phyloP scores from a whole-genome alignment of 2,797 vertebrate species.

The Leptodactylus fallax region DNA sequence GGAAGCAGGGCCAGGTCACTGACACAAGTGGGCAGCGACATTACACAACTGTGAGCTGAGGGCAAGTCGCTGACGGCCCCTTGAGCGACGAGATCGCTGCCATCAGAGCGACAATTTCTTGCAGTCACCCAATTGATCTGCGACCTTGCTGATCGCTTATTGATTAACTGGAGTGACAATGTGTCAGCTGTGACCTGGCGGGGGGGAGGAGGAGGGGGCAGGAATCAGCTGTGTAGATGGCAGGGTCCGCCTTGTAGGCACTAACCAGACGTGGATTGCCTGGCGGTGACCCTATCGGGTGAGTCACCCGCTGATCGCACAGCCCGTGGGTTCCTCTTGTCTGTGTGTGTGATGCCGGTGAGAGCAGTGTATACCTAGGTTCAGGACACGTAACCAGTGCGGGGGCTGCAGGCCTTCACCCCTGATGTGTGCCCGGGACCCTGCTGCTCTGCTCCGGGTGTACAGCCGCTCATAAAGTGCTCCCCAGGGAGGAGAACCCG shows the following conservation, averaged over 20 bases:
- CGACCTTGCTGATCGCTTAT: constrained; percentile 47
- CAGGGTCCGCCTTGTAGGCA: constrained; percentile 46
- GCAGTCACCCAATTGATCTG: background rate
- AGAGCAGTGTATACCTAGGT: constrained; percentile 75
- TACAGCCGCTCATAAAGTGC: background rate
- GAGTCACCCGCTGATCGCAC: constrained; percentile 39
- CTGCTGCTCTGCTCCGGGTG: constrained; percentile 24
- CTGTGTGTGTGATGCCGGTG: constrained; percentile 28
- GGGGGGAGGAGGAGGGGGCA: constrained; percentile 20
- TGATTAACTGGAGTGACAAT: constrained; percentile 53
- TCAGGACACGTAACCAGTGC: constrained; percentile 66
- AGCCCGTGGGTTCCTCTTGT: constrained; percentile 1
- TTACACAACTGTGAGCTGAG: constrained; percentile 5
- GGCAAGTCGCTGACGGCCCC: no score
- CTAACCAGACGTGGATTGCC: constrained; percentile 33
- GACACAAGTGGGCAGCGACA: background rate
- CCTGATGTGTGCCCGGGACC: no score
- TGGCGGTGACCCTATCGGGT: constrained; percentile 44
- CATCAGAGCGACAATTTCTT: no score
- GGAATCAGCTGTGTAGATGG: constrained; percentile 52
- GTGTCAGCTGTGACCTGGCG: constrained; percentile 59
- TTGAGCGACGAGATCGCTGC: background rate
- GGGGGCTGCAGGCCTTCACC: constrained; percentile 30
- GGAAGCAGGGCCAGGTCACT: constrained; percentile 21
- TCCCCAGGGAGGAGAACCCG: constrained; percentile 42